Percentiles rank a stretch among this genome's conserved stretches.
Evolutionary conservation across 2,797 vertebrate genomes (phyloP).

Genomic region (Crenichthys baileyi): DNA sequence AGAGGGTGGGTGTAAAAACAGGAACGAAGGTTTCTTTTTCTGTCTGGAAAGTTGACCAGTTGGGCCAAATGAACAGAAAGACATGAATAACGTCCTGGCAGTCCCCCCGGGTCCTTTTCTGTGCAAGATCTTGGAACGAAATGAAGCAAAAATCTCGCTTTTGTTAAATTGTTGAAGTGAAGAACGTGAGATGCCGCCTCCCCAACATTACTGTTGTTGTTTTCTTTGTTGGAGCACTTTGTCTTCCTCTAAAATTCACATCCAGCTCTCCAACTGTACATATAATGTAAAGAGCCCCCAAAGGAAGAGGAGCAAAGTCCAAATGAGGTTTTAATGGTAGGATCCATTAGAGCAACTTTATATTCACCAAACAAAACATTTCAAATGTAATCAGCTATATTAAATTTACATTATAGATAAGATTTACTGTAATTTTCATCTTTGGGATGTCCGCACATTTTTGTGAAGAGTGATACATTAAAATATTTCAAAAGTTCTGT

Average conservation of each 20-base stretch:
- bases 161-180: slow-evolving; percentile 62
- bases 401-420: background rate
- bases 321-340: background rate
- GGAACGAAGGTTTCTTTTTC: slow-evolving; percentile 75
- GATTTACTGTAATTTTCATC: background rate
- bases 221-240: slow-evolving; percentile 20
- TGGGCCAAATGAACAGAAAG: slow-evolving; percentile 85
- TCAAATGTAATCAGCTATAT: background rate
- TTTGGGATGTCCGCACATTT: background rate
- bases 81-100: slow-evolving; percentile 78
- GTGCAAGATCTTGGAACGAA: slow-evolving; percentile 72
- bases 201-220: slow-evolving; percentile 38
- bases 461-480: background rate
- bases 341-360: background rate
- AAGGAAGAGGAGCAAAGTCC: background rate
- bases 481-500: background rate
- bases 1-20: slow-evolving; percentile 67
- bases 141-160: slow-evolving; percentile 76
- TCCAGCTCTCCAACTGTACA: slow-evolving; percentile 37
- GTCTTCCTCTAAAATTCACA: slow-evolving; percentile 35
- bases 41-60: slow-evolving; percentile 79
- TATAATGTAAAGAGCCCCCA: slow-evolving; percentile 29
- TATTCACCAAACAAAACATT: background rate
- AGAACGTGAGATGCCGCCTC: slow-evolving; percentile 62
- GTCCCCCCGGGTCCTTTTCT: slow-evolving; percentile 62